Conservation (phyloP, 2,113 vertebrate species). For the Melanerpes formicivorus region DNA sequence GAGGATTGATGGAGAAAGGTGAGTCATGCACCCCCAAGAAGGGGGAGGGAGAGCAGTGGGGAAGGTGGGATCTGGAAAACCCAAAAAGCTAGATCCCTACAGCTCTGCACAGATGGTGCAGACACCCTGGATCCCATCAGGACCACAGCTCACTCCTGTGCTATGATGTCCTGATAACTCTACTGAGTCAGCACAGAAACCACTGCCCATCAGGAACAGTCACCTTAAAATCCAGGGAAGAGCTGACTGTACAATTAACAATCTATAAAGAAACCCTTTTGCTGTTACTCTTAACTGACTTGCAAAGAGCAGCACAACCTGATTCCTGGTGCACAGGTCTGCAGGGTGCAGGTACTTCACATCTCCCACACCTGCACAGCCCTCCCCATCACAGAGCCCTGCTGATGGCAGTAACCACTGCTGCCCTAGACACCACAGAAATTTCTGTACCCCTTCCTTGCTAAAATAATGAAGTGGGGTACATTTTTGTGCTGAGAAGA, state of each 20-base stretch:
- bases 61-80: not conserved
- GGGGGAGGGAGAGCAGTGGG: not conserved
- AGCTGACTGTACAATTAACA: not conserved
- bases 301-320: not conserved
- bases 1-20: accelerated
- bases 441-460: not conserved
- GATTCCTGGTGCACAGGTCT: not conserved
- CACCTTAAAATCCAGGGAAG: not conserved
- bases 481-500: not conserved
- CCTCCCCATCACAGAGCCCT: accelerated
- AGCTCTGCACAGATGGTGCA: accelerated
- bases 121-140: accelerated
- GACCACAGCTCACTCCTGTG: accelerated
- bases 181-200: accelerated
- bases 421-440: not conserved
- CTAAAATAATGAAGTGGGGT: accelerated
- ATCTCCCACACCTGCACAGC: not conserved
- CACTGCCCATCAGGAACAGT: not conserved
- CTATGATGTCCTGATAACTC: not conserved
- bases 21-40: not conserved
- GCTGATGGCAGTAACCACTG: accelerated
- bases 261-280: not conserved
- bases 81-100: not conserved
- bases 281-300: not conserved
- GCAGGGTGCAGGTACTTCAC: not conserved